A percentile compares a stretch with the other conserved stretches of the same genome.
These are phyloP conservation scores for Brenthis ino DNA, from an alignment of 2,888 invertebrate genomes.

Conservation along the genomic window DNA sequence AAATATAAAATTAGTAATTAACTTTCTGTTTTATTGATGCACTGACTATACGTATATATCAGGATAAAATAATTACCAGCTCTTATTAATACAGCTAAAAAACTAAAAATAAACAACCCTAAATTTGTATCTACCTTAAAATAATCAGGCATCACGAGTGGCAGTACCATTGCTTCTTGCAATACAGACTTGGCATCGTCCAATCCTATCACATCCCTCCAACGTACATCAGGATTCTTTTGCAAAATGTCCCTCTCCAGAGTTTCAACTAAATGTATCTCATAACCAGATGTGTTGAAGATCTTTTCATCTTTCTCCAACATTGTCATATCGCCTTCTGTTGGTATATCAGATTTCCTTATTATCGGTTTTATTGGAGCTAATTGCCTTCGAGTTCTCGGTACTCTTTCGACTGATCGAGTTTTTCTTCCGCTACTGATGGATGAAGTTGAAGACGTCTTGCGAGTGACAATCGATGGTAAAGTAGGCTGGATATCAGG, in stretches of 20 bases:
- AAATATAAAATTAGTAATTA: no score
- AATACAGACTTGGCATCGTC: slow-evolving; percentile 88
- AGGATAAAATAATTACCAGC: no score
- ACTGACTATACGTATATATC: no score
- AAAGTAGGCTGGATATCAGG: slow-evolving; percentile 85
- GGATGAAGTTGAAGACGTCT: slow-evolving; percentile 77
- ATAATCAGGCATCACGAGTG: slow-evolving; percentile 93
- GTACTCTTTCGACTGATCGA: slow-evolving; percentile 73
- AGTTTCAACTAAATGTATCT: slow-evolving; percentile 89
- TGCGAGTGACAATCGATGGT: slow-evolving; percentile 82
- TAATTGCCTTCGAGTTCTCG: slow-evolving; percentile 58
- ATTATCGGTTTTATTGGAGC: slow-evolving; percentile 64
- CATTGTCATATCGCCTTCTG: slow-evolving; percentile 67
- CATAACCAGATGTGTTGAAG: slow-evolving; percentile 88
- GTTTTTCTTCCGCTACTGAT: slow-evolving; percentile 67
- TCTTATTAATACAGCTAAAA: no score
- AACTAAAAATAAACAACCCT: no score
- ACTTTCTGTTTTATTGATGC: no score
- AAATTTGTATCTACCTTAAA: slow-evolving; percentile 83
- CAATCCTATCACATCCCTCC: slow-evolving; percentile 89
- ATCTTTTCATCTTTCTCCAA: slow-evolving; percentile 73
- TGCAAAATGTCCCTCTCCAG: slow-evolving; percentile 93
- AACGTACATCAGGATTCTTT: slow-evolving; percentile 90
- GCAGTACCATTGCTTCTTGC: slow-evolving; percentile 94
- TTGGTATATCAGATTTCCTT: slow-evolving; percentile 61